Evolutionary conservation across 1,140 invertebrate genomes (phyloP), one percentile per base, ranked within the genome.

Genomic region (Hypothenemus hampei): DNA sequence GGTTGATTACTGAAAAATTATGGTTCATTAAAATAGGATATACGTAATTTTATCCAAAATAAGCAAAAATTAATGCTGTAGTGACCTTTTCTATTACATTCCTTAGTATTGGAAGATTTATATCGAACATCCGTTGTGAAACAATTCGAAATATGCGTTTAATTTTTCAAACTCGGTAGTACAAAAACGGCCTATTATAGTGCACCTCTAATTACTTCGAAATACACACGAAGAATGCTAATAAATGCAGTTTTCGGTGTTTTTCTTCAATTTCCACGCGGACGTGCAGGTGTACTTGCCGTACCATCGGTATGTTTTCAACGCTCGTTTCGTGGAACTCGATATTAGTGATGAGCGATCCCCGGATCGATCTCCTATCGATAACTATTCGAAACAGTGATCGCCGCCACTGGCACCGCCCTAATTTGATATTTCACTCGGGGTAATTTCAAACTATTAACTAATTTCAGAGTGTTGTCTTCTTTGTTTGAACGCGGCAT

Each of bases 201-300:
- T 16, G 23, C 33, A 23, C 2, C 33, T 26, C 20, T 49, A 49
- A 49, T 26, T 49, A 49, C 47, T 26, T 33, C 33, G 36, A 49
- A 49, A 49, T 48, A 5, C 31, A 4, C 45, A 48, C n/a, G n/a
- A n/a, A 36, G 47, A 37, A 49, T 39, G 47, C 18, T 24, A 49
- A 23, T 49, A 49, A 49, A 49, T n/a, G 36, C 36, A 39, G 13
- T 37, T 49, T 49, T 49, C 20, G 47, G 47, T 49, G 36, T 49
- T 49, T 49, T 49, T 49, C 47, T 49, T 49, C 47, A 39, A 36
- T 49, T 49, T 49, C 47, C 47, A 49, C 47, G 7, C 7, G 13
- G n/a, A 37, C 47, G 47, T 49, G 47, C 47, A 49, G 47, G 47
- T 49, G 47, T 49, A 39, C 29, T 6, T n/a, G 13, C 33, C 5